Conservation (phyloP, 2,888 invertebrate species). For the Ornithoptera priamus region DNA sequence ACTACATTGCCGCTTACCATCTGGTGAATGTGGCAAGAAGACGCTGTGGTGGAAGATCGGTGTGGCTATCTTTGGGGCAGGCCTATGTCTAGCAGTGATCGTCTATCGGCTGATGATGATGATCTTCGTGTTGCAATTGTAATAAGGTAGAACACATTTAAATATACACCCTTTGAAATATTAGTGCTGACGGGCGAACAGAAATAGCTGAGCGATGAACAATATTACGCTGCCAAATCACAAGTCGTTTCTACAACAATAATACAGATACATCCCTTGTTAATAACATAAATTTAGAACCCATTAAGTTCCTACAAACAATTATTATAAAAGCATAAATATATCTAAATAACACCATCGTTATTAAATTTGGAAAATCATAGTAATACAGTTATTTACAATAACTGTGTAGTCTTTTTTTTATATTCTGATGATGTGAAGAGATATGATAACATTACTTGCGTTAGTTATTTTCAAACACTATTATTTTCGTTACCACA, state of each 20-base stretch:
- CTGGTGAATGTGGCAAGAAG: too few relatives aligned
- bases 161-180: neutral
- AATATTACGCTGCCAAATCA: constrained; percentile 23
- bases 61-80: too few relatives aligned
- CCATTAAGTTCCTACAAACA: constrained; percentile 12
- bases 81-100: too few relatives aligned
- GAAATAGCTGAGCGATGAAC: constrained; percentile 7
- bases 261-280: constrained; percentile 15
- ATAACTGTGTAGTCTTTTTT: neutral
- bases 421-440: too few relatives aligned
- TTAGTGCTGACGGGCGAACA: constrained; percentile 1
- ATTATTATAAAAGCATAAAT: constrained; percentile 6
- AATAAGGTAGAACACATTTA: neutral
- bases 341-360: neutral
- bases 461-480: too few relatives aligned
- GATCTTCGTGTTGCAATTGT: too few relatives aligned
- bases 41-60: too few relatives aligned
- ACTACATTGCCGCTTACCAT: too few relatives aligned
- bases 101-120: too few relatives aligned
- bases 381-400: neutral
- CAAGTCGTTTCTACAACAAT: constrained; percentile 11
- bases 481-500: too few relatives aligned
- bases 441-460: too few relatives aligned
- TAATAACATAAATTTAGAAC: constrained; percentile 16
- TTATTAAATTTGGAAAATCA: neutral